phyloP scores from a whole-genome alignment of 2,113 vertebrate genomes.

The Xerus inauris region DNA sequence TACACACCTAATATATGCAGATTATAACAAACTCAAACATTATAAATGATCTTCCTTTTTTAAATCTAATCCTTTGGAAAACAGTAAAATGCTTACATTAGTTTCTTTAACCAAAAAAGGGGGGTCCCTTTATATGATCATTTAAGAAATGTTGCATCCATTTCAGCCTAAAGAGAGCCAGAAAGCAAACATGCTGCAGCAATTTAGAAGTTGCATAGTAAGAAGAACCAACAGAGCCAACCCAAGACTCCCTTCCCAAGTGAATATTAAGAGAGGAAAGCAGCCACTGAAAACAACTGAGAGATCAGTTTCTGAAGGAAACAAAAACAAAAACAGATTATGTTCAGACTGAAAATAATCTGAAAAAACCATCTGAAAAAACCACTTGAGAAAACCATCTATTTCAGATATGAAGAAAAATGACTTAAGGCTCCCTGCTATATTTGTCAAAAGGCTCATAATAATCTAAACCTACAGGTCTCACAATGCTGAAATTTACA shows the following conservation, averaged over 20 bases:
- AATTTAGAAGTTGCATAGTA: neutral
- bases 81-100: neutral
- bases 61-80: neutral
- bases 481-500: neutral
- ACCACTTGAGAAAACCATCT: neutral
- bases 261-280: neutral
- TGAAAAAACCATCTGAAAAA: too few species aligned
- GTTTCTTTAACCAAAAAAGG: neutral
- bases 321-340: neutral
- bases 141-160: constrained; percentile 11
- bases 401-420: constrained; percentile 18
- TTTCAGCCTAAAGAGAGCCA: neutral
- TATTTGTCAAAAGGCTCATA: neutral
- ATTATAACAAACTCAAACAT: neutral
- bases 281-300: neutral
- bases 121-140: neutral
- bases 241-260: neutral
- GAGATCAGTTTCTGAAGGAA: neutral
- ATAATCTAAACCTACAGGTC: neutral
- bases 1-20: neutral
- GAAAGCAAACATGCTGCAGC: neutral
- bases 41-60: neutral
- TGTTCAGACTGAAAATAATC: neutral
- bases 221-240: neutral
- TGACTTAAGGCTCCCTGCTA: neutral